phyloP scores from a whole-genome alignment of 2,888 invertebrate species.

The Rhagium mordax region DNA sequence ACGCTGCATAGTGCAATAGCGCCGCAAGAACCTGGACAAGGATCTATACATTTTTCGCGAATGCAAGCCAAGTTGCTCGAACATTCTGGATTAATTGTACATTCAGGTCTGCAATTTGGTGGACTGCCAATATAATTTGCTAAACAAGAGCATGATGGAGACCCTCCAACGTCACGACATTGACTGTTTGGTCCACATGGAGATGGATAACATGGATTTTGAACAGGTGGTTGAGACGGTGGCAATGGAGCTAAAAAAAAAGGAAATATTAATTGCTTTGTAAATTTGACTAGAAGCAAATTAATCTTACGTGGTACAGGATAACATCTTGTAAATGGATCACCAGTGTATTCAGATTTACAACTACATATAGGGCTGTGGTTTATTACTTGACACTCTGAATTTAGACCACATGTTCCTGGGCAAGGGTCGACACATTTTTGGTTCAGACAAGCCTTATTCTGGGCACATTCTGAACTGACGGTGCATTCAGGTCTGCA shows the following conservation, averaged over 20 bases:
- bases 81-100: constrained; percentile 83
- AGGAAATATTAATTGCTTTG: no score
- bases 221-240: constrained; percentile 62
- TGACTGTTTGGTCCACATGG: constrained; percentile 82
- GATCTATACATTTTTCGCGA: constrained; percentile 83
- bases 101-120: constrained; percentile 79
- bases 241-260: constrained; percentile 57
- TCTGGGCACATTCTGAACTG: constrained; percentile 85
- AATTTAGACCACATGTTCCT: constrained; percentile 85
- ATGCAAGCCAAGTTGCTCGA: constrained; percentile 82
- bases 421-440: constrained; percentile 88
- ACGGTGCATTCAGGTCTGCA: constrained; percentile 89
- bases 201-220: constrained; percentile 83
- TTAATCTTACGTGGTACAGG: constrained; percentile 69
- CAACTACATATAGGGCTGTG: constrained; percentile 89
- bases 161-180: constrained; percentile 74
- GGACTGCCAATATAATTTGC: constrained; percentile 79
- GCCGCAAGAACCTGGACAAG: constrained; percentile 86
- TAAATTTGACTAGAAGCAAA: no score
- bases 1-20: constrained; percentile 82
- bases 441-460: constrained; percentile 85
- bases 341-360: constrained; percentile 80
- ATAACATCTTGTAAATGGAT: constrained; percentile 85
- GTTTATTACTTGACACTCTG: constrained; percentile 85
- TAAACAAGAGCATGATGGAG: constrained; percentile 78